These are phyloP conservation scores for Forbesichthys agassizii DNA, from an alignment of 2,113 vertebrate genomes.

Conservation along the genomic window DNA sequence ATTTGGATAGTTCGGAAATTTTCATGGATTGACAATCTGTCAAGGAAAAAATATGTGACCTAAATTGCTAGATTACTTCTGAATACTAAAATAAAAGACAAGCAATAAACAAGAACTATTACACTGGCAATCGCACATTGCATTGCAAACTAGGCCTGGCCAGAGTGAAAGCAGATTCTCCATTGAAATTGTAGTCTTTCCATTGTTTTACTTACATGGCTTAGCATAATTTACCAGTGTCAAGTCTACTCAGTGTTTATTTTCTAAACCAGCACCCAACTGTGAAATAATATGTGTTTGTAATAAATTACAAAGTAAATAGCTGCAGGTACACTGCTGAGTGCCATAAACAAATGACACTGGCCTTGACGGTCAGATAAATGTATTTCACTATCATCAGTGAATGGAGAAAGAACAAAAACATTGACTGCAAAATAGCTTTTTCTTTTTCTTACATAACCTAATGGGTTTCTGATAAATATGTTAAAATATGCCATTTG, in stretches of 20 bases:
- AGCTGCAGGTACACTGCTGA: too few relatives aligned
- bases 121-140: constrained; percentile 12
- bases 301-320: background rate
- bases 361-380: too few relatives aligned
- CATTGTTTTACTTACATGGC: constrained; percentile 10
- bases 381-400: too few relatives aligned
- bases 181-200: constrained; percentile 32
- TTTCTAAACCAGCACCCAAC: constrained; percentile 3
- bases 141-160: constrained; percentile 31
- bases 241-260: constrained; percentile 40
- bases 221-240: constrained; percentile 31
- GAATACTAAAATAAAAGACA: constrained; percentile 34
- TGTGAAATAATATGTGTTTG: background rate
- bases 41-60: constrained; percentile 52
- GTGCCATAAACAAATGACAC: too few relatives aligned
- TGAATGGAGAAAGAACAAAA: too few relatives aligned
- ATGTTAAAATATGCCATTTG: too few relatives aligned
- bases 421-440: too few relatives aligned
- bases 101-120: background rate
- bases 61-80: constrained; percentile 46
- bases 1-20: constrained; percentile 38
- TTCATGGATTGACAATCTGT: constrained; percentile 44
- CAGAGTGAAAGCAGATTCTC: constrained; percentile 32
- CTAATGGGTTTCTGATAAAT: too few relatives aligned
- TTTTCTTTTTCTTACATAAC: too few relatives aligned